Base-by-base conservation (phyloP, 2,888 invertebrate genomes). In the Eristalinus sepulchralis region DNA sequence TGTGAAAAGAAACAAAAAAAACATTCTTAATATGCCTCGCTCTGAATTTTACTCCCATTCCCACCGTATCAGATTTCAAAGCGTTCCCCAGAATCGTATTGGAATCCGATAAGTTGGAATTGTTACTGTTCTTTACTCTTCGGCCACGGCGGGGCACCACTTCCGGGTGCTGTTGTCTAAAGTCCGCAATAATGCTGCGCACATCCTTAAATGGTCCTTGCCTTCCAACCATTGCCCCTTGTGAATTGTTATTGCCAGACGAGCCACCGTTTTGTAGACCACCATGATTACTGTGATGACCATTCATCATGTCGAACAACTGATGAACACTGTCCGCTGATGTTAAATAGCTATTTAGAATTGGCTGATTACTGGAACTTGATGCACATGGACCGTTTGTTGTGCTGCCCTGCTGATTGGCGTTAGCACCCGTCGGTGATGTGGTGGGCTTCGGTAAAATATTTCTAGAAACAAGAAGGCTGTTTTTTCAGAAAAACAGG, bases 151-250 rank as follows among this genome's bases (percentile, higher is more conserved):
- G 92, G 0, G 96, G 96, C 0, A 96, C 95, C 4, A 95, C 93
- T 88, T 97, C 96, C 0, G 96, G 96, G 92, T 96, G 96, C 88
- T 95, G 93, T 88, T 96, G 95, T 88, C 96, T 94, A 90, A 96
- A 96, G 90, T 97, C 97, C 0, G 96, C 96, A 90, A 96, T 96
- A 76, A 97, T 96, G 4, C 96, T 96, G 90, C 96, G 95, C 0
- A 97, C 97, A 91, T 97, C 96, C 81, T 96, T 95, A n/a, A 96
- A 95, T 0, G 96, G 95, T 0, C 96, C 95, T 90, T 96, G 96
- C 0, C 96, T 93, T 0, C 96, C 96, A 92, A 94, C 82, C 88
- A 89, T 89, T 13, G 88, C 76, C 27, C 87, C 76, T 55, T 87
- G 87, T 9, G 71, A 68, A n/a, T 47, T 64, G 33, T 10, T 47